Conservation (phyloP, 2,113 vertebrate genomes). For the Nestor notabilis region DNA sequence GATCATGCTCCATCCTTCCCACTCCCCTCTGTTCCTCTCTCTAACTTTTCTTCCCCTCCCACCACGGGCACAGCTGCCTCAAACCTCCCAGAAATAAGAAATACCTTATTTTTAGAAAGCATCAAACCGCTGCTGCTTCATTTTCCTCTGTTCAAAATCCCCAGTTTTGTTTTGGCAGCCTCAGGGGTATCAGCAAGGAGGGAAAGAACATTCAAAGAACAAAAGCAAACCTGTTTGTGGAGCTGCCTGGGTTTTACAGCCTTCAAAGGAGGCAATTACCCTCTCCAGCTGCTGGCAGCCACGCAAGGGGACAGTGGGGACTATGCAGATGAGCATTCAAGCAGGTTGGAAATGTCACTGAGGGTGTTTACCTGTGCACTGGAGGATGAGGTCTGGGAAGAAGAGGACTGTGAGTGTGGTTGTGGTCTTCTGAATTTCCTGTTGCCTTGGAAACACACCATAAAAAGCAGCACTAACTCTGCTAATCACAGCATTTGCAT, state of each 20-base stretch:
- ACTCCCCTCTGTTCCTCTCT: not conserved
- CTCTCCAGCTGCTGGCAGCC: not conserved
- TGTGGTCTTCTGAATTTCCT: not conserved
- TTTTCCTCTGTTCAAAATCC: not conserved
- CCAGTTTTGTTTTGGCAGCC: not conserved
- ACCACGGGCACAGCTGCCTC: not conserved
- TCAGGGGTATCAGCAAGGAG: not conserved
- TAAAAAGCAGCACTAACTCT: not conserved
- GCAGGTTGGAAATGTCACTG: not conserved
- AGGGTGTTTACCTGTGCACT: not conserved
- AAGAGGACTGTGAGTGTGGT: not conserved
- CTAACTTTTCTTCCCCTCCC: not conserved
- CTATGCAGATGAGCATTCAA: not conserved
- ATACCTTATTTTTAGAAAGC: not conserved
- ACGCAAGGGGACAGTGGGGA: not conserved
- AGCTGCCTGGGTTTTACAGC: not conserved
- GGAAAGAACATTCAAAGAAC: not conserved
- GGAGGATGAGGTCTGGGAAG: not conserved
- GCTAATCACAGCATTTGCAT: not conserved
- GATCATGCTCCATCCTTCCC: not conserved
- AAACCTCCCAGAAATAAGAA: not conserved
- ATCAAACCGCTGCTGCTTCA: not conserved
- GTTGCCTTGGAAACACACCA: slow-evolving; percentile 44
- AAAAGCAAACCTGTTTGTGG: not conserved
- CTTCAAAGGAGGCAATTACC: not conserved